Percentiles rank a stretch among this genome's conserved stretches.
Conservation (phyloP, 2,113 vertebrate genomes). For the Peromyscus polionotus region DNA sequence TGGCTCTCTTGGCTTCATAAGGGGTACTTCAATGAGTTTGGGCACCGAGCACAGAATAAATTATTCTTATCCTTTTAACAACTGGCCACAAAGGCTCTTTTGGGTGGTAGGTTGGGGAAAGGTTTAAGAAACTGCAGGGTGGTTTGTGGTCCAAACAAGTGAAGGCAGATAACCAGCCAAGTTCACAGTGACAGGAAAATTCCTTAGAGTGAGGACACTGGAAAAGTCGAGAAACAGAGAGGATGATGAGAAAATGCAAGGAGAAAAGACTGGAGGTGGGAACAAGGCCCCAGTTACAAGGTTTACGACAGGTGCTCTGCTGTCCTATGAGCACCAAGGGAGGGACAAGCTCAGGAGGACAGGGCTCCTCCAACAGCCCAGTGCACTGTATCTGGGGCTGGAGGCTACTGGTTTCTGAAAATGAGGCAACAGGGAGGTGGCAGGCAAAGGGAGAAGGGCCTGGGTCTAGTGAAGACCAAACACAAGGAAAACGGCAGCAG, state of each 20-base stretch:
- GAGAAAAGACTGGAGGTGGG: not conserved
- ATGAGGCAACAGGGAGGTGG: conserved; percentile 6
- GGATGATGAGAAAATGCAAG: not conserved
- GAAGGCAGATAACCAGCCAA: conserved; percentile 65
- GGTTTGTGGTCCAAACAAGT: conserved; percentile 52
- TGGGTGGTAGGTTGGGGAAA: not conserved
- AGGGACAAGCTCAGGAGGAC: conserved; percentile 28
- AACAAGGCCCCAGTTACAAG: conserved; percentile 38
- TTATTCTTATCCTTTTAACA: conserved; percentile 68
- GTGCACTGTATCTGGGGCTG: conserved; percentile 41
- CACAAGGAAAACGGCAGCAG: conserved; percentile 63
- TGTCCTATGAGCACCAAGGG: conserved; percentile 47
- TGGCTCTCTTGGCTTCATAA: conserved; percentile 52
- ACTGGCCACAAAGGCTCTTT: conserved; percentile 53
- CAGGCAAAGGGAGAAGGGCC: not conserved
- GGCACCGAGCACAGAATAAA: conserved; percentile 65
- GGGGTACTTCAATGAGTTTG: conserved; percentile 52
- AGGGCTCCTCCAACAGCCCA: conserved; percentile 26
- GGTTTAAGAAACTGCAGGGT: conserved; percentile 69
- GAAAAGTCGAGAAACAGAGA: not conserved
- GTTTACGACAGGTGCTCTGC: conserved; percentile 57
- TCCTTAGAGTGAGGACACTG: conserved; percentile 56
- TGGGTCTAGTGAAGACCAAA: conserved; percentile 67
- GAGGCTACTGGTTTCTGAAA: conserved; percentile 41
- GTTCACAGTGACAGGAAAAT: conserved; percentile 76